Base-by-base conservation (phyloP, 2,888 invertebrate species). In the Acanthacorydalis orientalis region DNA sequence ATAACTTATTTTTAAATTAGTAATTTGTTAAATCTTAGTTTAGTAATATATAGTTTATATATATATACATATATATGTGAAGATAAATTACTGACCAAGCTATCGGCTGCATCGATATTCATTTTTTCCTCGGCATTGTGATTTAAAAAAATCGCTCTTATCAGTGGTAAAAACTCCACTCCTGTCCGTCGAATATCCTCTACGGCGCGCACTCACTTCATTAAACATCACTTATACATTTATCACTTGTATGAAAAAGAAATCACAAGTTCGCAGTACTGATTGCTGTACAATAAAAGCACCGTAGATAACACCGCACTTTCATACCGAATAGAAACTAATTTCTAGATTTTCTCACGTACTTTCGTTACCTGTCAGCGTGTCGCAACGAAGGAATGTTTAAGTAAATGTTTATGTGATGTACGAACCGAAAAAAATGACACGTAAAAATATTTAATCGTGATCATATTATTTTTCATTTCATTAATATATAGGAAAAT, bases 51-150 rank as follows among this genome's bases (percentile, higher is more conserved):
- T n/a, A n/a, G n/a, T n/a, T n/a, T 23, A 23, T 23, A 23, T 23
- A 46, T 34, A 33, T 31, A 38, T 44, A 49, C 48, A 48, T 45
- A 47, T 39, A 34, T 45, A 42, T 37, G 51, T 50, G 45, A 37
- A 49, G 53, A 54, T 53, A 53, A 51, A 52, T 59, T 64, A 68
- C 68, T 67, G 65, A 78, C 78, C 78, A 78, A 77, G 73, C 77
- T 77, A 72, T 78, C 78, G 60, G 75, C 78, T 60, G 75, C 78
- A 78, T 78, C 78, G 65, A 72, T 68, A 72, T 71, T 78, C 78
- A 78, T 78, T 74, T 74, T 77, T 77, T 76, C 70, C 73, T 74
- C 69, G 74, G 68, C 78, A 78, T 78, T 23, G 23, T 23, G 23
- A 23, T 23, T 23, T 23, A 23, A 23, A 23, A 23, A 23, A 23